A percentile compares a stretch with the other conserved stretches of the same genome.
Conservation (phyloP, 2,888 invertebrate species). For the Mantis religiosa region DNA sequence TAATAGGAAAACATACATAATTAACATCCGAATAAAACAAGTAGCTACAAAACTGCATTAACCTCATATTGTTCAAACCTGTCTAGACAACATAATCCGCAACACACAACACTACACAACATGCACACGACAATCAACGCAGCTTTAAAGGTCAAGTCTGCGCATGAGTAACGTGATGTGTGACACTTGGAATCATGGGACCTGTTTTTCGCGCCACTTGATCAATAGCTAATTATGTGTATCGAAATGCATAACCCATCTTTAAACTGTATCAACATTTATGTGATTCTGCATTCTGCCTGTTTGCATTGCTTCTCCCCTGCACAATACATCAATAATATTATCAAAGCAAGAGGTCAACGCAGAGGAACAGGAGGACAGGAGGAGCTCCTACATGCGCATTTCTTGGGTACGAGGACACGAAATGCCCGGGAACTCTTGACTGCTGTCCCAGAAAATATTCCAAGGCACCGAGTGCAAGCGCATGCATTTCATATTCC, state of each 20-base stretch:
- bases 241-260: background rate
- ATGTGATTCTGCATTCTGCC: background rate
- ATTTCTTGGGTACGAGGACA: background rate
- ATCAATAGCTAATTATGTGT: conserved; percentile 11
- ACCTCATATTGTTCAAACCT: background rate
- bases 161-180: too few relatives aligned
- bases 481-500: background rate
- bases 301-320: background rate
- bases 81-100: background rate
- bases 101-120: background rate
- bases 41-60: background rate
- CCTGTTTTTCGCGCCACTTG: conserved; percentile 12
- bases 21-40: background rate
- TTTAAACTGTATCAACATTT: background rate
- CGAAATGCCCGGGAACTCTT: background rate
- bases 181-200: background rate
- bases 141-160: background rate
- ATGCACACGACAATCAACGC: background rate
- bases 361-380: background rate
- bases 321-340: background rate
- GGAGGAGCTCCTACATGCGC: background rate
- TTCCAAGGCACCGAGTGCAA: background rate
- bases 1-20: background rate
- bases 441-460: background rate
- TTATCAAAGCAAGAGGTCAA: background rate